phyloP scores from a whole-genome alignment of 37 sponge, comb jelly and placozoan species.

The Beroe ovata region DNA sequence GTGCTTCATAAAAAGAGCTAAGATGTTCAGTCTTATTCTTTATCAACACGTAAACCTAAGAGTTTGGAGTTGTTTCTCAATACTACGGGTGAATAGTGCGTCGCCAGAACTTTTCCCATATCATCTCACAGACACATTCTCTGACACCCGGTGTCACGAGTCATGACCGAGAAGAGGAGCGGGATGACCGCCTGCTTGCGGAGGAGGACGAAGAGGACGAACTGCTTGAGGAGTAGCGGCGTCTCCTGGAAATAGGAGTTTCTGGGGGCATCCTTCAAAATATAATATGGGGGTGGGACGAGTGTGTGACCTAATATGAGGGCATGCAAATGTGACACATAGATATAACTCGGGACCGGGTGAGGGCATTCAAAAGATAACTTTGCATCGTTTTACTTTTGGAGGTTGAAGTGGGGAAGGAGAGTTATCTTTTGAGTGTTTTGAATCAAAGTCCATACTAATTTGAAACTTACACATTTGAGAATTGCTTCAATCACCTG shows the following conservation, averaged over 20 bases:
- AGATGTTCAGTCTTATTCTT: neutral
- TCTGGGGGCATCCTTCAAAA: neutral
- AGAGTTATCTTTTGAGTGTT: neutral
- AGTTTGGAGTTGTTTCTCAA: no score
- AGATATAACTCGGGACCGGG: no score
- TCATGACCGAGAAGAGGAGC: neutral
- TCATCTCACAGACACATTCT: neutral
- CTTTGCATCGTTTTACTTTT: neutral
- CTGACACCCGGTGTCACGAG: neutral
- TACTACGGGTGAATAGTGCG: no score
- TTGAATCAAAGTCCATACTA: neutral
- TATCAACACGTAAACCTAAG: no score
- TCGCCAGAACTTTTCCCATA: no score
- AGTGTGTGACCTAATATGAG: neutral
- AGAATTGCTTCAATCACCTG: slow-evolving; percentile 57
- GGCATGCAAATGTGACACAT: neutral
- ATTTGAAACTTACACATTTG: slow-evolving; percentile 48
- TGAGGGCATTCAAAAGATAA: neutral
- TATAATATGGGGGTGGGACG: neutral
- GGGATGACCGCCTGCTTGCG: neutral
- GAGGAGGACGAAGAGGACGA: slow-evolving; percentile 51
- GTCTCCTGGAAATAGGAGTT: neutral
- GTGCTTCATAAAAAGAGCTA: no score
- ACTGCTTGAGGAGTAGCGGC: slow-evolving; percentile 27
- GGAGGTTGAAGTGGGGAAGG: no score